Evolutionary conservation across 2,113 vertebrate species (phyloP).

Genomic region (Leucopsar rothschildi): DNA sequence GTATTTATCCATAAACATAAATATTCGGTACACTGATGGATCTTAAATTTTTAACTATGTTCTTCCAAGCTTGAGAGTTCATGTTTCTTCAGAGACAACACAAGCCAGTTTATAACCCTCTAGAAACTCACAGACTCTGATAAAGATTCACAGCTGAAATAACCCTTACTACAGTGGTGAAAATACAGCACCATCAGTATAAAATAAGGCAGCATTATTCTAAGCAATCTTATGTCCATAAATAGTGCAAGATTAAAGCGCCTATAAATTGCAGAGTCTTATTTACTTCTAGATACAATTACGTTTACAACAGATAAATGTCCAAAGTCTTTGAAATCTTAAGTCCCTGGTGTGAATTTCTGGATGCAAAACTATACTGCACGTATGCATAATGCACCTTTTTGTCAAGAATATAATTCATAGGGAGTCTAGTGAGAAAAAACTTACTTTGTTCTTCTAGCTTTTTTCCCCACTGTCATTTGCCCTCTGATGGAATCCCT

Average conservation of each 20-base stretch:
- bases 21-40: conserved; percentile 32
- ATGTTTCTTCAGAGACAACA: conserved; percentile 22
- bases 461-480: background rate
- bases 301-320: conserved; percentile 59
- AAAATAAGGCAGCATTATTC: conserved; percentile 65
- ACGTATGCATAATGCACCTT: background rate
- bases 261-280: conserved; percentile 60
- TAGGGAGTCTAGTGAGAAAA: background rate
- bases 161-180: conserved; percentile 33
- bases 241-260: conserved; percentile 46
- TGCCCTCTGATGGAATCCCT: background rate
- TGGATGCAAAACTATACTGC: conserved; percentile 7
- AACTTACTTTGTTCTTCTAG: background rate
- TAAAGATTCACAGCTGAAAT: conserved; percentile 52
- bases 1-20: conserved; percentile 44
- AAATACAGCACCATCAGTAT: conserved; percentile 39
- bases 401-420: conserved; percentile 2
- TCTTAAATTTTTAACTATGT: conserved; percentile 28
- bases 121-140: conserved; percentile 42
- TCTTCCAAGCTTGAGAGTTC: conserved; percentile 11
- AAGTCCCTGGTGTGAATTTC: conserved; percentile 33
- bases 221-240: conserved; percentile 49
- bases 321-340: conserved; percentile 33
- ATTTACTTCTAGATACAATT: conserved; percentile 60
- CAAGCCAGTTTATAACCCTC: conserved; percentile 20